Conservation (phyloP, 2,797 vertebrate genomes). For the Brachyrhaphis roseni region DNA sequence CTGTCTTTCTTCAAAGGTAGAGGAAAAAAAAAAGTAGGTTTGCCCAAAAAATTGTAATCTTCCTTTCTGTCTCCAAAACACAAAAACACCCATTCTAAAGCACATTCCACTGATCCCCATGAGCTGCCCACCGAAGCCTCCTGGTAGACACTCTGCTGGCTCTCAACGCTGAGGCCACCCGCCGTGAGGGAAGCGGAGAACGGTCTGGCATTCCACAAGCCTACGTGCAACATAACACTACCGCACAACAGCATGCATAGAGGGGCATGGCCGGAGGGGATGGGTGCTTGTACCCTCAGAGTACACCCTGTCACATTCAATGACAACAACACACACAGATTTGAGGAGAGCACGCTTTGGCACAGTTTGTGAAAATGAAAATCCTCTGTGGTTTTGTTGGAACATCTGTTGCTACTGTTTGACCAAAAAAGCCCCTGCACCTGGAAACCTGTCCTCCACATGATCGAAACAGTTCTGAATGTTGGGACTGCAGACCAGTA, state of each 20-base stretch:
- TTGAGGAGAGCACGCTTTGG: slow-evolving; percentile 26
- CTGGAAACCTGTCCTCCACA: slow-evolving; percentile 18
- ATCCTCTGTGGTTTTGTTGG: slow-evolving; percentile 25
- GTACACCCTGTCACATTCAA: slow-evolving; percentile 57
- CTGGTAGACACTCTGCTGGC: slow-evolving; percentile 46
- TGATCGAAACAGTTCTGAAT: slow-evolving; percentile 69
- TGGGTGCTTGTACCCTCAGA: slow-evolving; percentile 37
- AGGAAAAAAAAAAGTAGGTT: neutral
- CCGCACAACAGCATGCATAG: slow-evolving; percentile 23
- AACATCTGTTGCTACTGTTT: slow-evolving; percentile 9
- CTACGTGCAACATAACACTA: slow-evolving; percentile 71
- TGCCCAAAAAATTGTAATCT: slow-evolving; percentile 14
- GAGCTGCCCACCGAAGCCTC: slow-evolving; percentile 41
- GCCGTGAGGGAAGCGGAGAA: slow-evolving; percentile 45
- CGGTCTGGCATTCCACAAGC: slow-evolving; percentile 64
- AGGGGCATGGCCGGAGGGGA: slow-evolving; percentile 9
- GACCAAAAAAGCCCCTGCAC: slow-evolving; percentile 30
- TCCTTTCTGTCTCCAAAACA: slow-evolving; percentile 10
- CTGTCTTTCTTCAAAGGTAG: slow-evolving; percentile 1
- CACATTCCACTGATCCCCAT: slow-evolving; percentile 44
- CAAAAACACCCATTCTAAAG: slow-evolving; percentile 28
- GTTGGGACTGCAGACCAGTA: slow-evolving; percentile 54
- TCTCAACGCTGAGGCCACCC: slow-evolving; percentile 54
- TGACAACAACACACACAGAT: slow-evolving; percentile 45
- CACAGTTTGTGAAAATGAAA: neutral